phyloP scores from a whole-genome alignment of 1,140 invertebrate species.

The Charaxes varanes region DNA sequence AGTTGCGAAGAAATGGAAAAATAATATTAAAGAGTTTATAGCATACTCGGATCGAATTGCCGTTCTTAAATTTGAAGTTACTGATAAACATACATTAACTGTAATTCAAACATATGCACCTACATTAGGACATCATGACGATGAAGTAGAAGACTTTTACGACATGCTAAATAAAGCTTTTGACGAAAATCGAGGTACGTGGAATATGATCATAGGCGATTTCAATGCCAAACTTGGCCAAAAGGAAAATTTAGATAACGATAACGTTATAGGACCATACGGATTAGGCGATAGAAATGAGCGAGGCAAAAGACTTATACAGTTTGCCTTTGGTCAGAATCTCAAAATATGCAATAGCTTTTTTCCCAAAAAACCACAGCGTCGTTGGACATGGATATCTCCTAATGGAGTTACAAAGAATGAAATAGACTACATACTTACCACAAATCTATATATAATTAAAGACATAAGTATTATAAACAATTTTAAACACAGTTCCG shows the following conservation, averaged over 20 bases:
- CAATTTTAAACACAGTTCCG: too few species aligned
- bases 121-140: slow-evolving; percentile 1
- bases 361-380: not conserved
- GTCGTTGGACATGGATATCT: not conserved
- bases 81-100: not conserved
- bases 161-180: slow-evolving; percentile 9
- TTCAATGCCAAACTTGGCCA: too few species aligned
- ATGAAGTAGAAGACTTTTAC: slow-evolving; percentile 7
- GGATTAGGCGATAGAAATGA: not conserved
- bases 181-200: too few species aligned
- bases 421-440: slow-evolving; percentile 22
- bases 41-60: not conserved
- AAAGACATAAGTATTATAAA: too few species aligned
- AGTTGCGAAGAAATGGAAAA: slow-evolving; percentile 6
- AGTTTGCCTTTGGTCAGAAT: slow-evolving; percentile 3
- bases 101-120: slow-evolving; percentile 10
- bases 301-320: slow-evolving; percentile 1
- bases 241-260: too few species aligned
- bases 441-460: too few species aligned
- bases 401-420: slow-evolving; percentile 16
- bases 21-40: slow-evolving; percentile 5
- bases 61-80: not conserved
- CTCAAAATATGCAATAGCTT: slow-evolving; percentile 1
- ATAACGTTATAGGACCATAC: too few species aligned
- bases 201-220: too few species aligned